phyloP scores from a whole-genome alignment of 2,113 vertebrate genomes.

The Labeo catla region DNA sequence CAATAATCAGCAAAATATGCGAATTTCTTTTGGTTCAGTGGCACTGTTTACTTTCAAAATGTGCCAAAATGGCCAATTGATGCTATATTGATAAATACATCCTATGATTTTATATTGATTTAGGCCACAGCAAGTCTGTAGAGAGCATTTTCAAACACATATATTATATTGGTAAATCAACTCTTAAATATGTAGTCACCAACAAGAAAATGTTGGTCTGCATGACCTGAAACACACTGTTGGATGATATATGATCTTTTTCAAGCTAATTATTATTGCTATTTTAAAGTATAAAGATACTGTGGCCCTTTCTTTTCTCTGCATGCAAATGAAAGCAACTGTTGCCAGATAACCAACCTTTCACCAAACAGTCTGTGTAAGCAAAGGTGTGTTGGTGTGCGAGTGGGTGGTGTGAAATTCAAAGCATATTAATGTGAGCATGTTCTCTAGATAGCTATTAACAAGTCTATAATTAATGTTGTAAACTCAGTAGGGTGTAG shows the following conservation, averaged over 20 bases:
- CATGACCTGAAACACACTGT: background rate
- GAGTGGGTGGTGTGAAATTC: constrained; percentile 38
- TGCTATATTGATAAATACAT: no score
- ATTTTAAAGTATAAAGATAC: background rate
- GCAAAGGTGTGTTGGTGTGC: constrained; percentile 16
- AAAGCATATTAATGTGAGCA: constrained; percentile 27
- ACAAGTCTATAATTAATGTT: constrained; percentile 31
- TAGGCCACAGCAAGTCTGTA: no score
- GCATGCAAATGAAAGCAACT: background rate
- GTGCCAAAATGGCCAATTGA: no score
- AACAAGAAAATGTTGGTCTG: background rate
- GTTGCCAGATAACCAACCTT: constrained; percentile 18
- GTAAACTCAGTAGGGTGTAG: constrained; percentile 3
- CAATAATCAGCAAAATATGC: no score
- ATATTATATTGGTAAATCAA: background rate
- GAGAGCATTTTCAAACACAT: no score
- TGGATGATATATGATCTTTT: background rate
- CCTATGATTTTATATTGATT: no score
- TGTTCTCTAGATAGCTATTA: background rate
- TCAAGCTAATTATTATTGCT: background rate
- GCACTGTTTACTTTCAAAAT: no score
- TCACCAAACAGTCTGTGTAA: background rate
- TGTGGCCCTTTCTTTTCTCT: background rate
- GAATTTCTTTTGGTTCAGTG: no score
- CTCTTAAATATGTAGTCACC: background rate